Evolutionary conservation across 2,888 invertebrate species (phyloP).

Genomic region (Prosopocoilus inquinatus): DNA sequence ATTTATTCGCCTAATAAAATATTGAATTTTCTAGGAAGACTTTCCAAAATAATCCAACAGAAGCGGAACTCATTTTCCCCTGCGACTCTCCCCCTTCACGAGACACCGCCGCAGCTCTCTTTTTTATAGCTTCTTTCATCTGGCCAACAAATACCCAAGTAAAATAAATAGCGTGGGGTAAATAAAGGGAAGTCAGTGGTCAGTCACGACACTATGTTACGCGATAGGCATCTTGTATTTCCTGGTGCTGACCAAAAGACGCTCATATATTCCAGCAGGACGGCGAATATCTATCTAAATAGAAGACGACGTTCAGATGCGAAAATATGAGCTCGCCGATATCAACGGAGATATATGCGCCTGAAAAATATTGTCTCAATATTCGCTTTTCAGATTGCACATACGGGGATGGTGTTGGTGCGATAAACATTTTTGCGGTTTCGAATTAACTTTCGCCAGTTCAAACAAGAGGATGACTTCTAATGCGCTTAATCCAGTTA

Average conservation of each 20-base stretch:
- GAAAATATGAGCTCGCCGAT: constrained; percentile 43
- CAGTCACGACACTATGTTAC: constrained; percentile 45
- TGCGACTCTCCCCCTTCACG: too few species aligned
- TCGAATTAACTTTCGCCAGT: too few species aligned
- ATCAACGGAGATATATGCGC: constrained; percentile 35
- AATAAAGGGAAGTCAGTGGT: constrained; percentile 44
- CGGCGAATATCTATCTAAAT: constrained; percentile 44
- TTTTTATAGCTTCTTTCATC: constrained; percentile 20
- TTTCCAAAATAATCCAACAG: too few species aligned
- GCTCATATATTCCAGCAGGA: constrained; percentile 44
- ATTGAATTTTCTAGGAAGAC: too few species aligned
- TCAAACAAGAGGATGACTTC: too few species aligned
- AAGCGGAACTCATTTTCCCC: too few species aligned
- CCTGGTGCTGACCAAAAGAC: constrained; percentile 49
- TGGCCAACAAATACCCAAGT: constrained; percentile 21
- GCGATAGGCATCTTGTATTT: constrained; percentile 51
- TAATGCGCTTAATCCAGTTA: too few species aligned
- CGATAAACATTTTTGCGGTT: too few species aligned
- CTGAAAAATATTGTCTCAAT: constrained; percentile 17
- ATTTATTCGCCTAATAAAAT: too few species aligned
- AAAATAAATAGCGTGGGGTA: constrained; percentile 37
- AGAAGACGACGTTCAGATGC: constrained; percentile 25
- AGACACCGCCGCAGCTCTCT: constrained; percentile 6
- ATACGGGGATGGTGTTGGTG: too few species aligned
- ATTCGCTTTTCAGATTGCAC: not conserved